A percentile compares a stretch with the other conserved stretches of the same genome.
Evolutionary conservation across 2,113 vertebrate species (phyloP).

Genomic region (Leiothrix lutea): DNA sequence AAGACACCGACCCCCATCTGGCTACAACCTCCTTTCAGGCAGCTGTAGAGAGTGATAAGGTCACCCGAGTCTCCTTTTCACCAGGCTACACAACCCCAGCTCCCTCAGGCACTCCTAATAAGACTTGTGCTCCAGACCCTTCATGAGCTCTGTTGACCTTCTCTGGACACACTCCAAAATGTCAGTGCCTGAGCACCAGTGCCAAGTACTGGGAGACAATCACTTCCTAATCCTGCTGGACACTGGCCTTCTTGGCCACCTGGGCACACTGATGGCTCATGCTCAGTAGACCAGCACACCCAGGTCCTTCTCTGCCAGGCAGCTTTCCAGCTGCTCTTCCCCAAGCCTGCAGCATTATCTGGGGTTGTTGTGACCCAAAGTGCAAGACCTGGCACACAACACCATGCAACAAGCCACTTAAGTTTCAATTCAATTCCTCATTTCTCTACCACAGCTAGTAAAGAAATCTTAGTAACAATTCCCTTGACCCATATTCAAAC

Average conservation of each 20-base stretch:
- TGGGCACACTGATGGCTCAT: background rate
- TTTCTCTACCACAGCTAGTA: background rate
- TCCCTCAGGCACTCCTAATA: background rate
- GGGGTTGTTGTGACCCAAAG: background rate
- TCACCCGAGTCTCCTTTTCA: background rate
- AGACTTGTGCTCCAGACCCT: background rate
- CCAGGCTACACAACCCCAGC: background rate
- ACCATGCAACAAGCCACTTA: background rate
- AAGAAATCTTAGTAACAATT: background rate
- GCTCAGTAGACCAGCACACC: background rate
- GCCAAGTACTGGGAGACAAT: background rate
- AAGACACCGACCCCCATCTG: accelerated
- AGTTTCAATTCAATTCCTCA: background rate
- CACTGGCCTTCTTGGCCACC: background rate
- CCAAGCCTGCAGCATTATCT: background rate
- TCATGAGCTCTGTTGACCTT: background rate
- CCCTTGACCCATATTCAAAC: background rate
- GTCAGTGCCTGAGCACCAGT: background rate
- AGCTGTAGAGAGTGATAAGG: background rate
- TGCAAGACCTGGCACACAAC: background rate
- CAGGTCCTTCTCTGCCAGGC: background rate
- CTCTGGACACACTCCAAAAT: background rate
- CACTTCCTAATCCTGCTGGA: background rate
- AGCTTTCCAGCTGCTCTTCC: background rate
- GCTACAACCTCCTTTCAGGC: background rate